Base-by-base conservation (phyloP, 2,888 invertebrate species). In the Palloptera scutellata region DNA sequence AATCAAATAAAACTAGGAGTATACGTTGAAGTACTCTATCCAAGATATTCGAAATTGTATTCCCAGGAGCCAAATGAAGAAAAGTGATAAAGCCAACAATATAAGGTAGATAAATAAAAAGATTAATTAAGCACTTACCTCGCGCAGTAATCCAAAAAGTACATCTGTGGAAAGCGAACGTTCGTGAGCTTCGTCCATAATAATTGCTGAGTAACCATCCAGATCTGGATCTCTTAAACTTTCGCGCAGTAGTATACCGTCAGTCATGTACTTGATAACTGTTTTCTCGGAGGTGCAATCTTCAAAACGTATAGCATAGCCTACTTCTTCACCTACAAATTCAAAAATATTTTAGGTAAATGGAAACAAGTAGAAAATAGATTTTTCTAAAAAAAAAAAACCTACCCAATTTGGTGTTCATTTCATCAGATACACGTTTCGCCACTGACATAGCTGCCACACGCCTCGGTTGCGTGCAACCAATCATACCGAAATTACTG, bases 141-240 rank as follows among this genome's bases (percentile, higher is more conserved):
- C 96, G 81, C 97, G 87, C 12, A 98, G 87, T 72, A 98, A 86
- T 10, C 99, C 99, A 83, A 99, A 99, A 52, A 99, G 89, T 63
- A 99, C 98, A 83, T 99, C 99, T 0, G 99, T 99, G 70, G 96
- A 98, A 6, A 99, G 88, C 0, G 98, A 98, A 1, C 99, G 87
- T 86, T 99, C 99, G 86, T 99, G 99, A 69, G 99, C 99, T 87
- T 99, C 99, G 85, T 99, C 99, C 99, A 99, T 99, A 75, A 99
- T 98, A 76, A 99, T 88, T 0, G 96, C 98, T 80, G 96, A 95
- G 87, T 99, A 99, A 81, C 96, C 91, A 84, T 99, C 98, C 73
- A 99, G 87, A 85, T 99, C 98, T 0, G 97, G 92, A 81, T 99
- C 99, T 0, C 98, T 87, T 17, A 99, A 88, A 62, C 98, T 98